Evolutionary conservation across 2,797 vertebrate genomes (phyloP).

Genomic region (Artibeus jamaicensis): DNA sequence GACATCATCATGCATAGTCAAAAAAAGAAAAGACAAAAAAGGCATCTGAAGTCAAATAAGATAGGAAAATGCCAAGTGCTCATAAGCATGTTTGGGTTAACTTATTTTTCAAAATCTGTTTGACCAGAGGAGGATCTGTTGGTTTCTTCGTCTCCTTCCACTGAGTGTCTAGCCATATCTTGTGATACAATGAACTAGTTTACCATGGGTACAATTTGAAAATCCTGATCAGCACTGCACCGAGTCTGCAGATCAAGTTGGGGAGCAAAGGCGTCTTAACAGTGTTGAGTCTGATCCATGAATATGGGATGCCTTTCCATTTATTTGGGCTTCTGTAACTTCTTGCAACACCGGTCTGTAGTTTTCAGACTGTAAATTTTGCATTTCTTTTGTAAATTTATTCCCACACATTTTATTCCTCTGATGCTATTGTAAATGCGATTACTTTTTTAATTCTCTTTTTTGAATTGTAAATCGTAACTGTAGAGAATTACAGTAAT

Average conservation of each 20-base stretch:
- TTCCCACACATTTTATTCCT: not conserved
- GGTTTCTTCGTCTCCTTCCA: not conserved
- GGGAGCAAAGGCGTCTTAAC: not conserved
- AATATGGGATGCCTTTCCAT: not conserved
- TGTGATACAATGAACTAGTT: not conserved
- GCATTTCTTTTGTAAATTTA: not conserved
- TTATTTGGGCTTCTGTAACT: not conserved
- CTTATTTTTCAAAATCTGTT: slow-evolving; percentile 29
- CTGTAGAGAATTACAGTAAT: not conserved
- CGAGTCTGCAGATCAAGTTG: not conserved
- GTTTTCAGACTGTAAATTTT: not conserved
- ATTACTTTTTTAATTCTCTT: not conserved
- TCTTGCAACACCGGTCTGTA: not conserved
- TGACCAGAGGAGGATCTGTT: not conserved
- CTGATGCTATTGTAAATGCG: not conserved
- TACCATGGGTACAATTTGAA: not conserved
- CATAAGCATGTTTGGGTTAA: not conserved
- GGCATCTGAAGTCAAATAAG: not conserved
- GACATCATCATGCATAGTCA: not conserved
- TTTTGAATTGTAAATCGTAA: not conserved
- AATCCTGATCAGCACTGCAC: not conserved
- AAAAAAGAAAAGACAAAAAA: not conserved
- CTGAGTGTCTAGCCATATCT: not conserved
- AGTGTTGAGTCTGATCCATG: not conserved
- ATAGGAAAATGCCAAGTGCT: not conserved